Evolutionary conservation across 1,140 invertebrate species (phyloP).

Genomic region (Drosophila dunni): DNA sequence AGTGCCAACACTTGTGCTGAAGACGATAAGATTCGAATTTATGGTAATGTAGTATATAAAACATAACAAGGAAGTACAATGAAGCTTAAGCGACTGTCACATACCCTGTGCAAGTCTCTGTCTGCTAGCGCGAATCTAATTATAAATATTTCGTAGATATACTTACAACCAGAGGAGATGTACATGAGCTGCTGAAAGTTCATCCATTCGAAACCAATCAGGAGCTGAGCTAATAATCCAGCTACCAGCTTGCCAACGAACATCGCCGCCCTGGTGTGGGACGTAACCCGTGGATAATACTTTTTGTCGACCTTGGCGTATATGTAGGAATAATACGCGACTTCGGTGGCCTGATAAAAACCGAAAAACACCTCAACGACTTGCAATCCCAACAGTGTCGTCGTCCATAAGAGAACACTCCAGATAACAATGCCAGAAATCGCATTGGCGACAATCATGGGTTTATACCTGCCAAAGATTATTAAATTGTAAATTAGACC

Average conservation of each 20-base stretch:
- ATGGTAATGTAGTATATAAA: neutral
- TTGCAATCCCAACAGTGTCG: constrained; percentile 87
- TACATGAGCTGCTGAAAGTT: constrained; percentile 89
- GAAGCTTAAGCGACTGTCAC: too few species aligned
- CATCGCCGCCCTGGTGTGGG: constrained; percentile 89
- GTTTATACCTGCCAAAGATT: constrained; percentile 89
- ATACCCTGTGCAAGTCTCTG: too few species aligned
- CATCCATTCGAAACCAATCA: constrained; percentile 87
- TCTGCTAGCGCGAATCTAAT: too few species aligned
- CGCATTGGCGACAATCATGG: constrained; percentile 91
- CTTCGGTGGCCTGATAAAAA: constrained; percentile 93
- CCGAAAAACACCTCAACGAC: constrained; percentile 90
- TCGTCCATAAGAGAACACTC: constrained; percentile 89
- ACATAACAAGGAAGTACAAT: too few species aligned
- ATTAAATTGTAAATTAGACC: neutral
- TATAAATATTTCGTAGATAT: neutral
- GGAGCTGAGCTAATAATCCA: constrained; percentile 87
- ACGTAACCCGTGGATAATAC: constrained; percentile 91
- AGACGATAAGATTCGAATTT: neutral
- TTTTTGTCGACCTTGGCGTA: constrained; percentile 94
- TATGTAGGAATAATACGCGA: constrained; percentile 96
- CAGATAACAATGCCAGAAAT: constrained; percentile 90
- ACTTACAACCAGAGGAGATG: constrained; percentile 87
- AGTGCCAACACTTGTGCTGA: constrained; percentile 89
- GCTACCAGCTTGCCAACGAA: constrained; percentile 89